phyloP scores from a whole-genome alignment of 2,113 vertebrate genomes.

The Cyphomyrus discorhynchus region DNA sequence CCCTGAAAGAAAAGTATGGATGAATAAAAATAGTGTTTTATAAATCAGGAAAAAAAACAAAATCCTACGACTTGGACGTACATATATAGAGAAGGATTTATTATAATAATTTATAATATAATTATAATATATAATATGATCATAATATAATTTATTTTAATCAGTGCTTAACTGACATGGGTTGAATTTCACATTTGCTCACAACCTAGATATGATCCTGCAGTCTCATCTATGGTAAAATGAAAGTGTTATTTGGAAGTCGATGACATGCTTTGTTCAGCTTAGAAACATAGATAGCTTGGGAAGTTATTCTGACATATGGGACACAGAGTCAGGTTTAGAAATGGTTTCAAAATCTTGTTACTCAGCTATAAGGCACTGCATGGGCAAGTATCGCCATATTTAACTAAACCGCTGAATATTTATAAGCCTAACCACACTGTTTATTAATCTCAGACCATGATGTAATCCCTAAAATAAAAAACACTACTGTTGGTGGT shows the following conservation, averaged over 20 bases:
- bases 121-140: too few relatives aligned
- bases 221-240: neutral
- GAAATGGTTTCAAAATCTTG: neutral
- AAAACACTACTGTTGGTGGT: neutral
- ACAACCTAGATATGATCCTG: neutral
- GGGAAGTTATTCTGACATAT: neutral
- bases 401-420: neutral
- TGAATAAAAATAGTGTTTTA: neutral
- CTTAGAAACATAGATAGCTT: neutral
- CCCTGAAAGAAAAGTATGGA: neutral
- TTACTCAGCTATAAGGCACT: neutral
- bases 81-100: neutral
- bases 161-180: neutral
- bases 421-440: neutral
- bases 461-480: neutral
- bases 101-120: neutral
- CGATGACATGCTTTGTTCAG: neutral
- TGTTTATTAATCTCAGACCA: neutral
- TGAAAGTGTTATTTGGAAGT: neutral
- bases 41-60: neutral
- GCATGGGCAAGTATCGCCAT: neutral
- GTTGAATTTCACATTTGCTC: neutral
- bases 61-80: neutral
- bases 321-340: neutral
- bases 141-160: neutral